A percentile compares a stretch with the other conserved stretches of the same genome.
These are phyloP conservation scores for Spinus olivaceus DNA, from an alignment of 2,797 vertebrate species.

Conservation along the genomic window DNA sequence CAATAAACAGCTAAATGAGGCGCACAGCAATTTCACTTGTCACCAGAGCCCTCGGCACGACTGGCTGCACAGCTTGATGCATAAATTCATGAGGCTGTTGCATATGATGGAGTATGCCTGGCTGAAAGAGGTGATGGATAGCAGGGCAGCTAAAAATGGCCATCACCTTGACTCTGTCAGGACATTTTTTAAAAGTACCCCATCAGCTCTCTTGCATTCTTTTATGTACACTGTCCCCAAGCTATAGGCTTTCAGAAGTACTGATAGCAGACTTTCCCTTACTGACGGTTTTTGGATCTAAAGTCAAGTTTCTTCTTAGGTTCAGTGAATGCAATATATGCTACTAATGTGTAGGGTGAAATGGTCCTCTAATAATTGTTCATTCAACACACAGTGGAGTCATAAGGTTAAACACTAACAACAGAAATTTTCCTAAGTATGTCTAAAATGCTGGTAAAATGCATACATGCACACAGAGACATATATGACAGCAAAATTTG, in stretches of 20 bases:
- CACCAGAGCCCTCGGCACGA: conserved; percentile 84
- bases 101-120: conserved; percentile 85
- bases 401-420: conserved; percentile 42
- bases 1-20: conserved; percentile 88
- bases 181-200: conserved; percentile 84
- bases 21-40: conserved; percentile 86
- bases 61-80: conserved; percentile 86
- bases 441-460: conserved; percentile 6
- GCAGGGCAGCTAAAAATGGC: conserved; percentile 85
- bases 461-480: neutral
- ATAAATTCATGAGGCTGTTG: conserved; percentile 87
- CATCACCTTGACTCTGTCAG: conserved; percentile 87
- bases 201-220: conserved; percentile 80
- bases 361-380: conserved; percentile 40
- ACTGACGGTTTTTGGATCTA: conserved; percentile 10
- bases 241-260: conserved; percentile 55
- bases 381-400: conserved; percentile 19
- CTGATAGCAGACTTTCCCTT: conserved; percentile 61
- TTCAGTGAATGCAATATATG: neutral
- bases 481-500: neutral
- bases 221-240: conserved; percentile 71
- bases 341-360: conserved; percentile 37
- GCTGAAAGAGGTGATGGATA: conserved; percentile 86
- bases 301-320: conserved; percentile 54
- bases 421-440: conserved; percentile 6